Conservation (phyloP, 2,797 vertebrate species). For the Dallia pectoralis region DNA sequence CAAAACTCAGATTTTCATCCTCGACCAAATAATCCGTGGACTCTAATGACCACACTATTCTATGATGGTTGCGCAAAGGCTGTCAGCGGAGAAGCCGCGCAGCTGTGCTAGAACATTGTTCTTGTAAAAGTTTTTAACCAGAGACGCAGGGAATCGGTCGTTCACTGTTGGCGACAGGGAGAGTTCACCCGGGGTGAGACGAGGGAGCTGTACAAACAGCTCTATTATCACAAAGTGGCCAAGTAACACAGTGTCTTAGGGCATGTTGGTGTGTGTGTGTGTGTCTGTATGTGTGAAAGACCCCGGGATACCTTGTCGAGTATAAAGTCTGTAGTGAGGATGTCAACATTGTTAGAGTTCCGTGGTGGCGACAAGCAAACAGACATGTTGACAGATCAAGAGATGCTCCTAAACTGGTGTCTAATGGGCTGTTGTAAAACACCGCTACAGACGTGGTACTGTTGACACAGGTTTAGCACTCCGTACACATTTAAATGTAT, state of each 20-base stretch:
- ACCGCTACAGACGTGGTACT: slow-evolving; percentile 30
- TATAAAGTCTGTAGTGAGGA: slow-evolving; percentile 47
- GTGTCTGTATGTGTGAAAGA: slow-evolving; percentile 26
- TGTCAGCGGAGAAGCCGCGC: slow-evolving; percentile 20
- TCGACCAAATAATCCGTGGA: slow-evolving; percentile 30
- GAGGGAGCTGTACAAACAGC: slow-evolving; percentile 63
- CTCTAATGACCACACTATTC: slow-evolving; percentile 22
- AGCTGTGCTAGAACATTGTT: slow-evolving; percentile 45
- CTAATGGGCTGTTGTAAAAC: slow-evolving; percentile 22
- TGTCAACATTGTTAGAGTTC: slow-evolving; percentile 56
- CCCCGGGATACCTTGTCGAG: slow-evolving; percentile 55
- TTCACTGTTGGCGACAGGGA: slow-evolving; percentile 25
- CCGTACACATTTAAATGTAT: slow-evolving; percentile 46
- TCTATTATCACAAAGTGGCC: slow-evolving; percentile 61
- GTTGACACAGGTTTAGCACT: slow-evolving; percentile 72
- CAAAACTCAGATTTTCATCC: not conserved
- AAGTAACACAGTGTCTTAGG: slow-evolving; percentile 49
- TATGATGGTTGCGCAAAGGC: slow-evolving; percentile 18
- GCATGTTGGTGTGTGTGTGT: slow-evolving; percentile 28
- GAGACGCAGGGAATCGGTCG: slow-evolving; percentile 41
- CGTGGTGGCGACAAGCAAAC: slow-evolving; percentile 37
- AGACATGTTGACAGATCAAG: slow-evolving; percentile 48
- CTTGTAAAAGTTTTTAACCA: slow-evolving; percentile 26
- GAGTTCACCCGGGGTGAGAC: slow-evolving; percentile 62
- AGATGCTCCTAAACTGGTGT: slow-evolving; percentile 33